Conservation (phyloP, 2,797 vertebrate genomes). For the Eulemur albifrons region DNA sequence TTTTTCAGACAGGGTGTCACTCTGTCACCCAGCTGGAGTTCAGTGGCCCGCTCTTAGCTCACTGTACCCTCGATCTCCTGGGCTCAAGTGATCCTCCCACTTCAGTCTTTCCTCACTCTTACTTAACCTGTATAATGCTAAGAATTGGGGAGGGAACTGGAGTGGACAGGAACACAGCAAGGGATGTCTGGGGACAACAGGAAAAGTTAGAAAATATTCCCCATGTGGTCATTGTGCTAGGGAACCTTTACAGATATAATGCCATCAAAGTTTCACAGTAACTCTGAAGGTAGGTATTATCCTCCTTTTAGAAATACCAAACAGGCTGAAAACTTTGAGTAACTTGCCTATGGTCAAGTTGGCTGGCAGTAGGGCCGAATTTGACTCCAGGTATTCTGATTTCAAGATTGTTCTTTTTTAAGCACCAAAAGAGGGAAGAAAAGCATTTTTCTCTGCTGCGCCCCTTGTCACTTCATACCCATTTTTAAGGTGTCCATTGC, state of each 20-base stretch:
- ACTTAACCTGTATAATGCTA: not conserved
- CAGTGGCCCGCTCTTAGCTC: not conserved
- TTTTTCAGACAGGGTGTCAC: not conserved
- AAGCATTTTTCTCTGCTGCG: not conserved
- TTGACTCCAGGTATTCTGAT: not conserved
- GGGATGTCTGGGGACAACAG: not conserved
- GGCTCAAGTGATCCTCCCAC: not conserved
- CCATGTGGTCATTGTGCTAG: not conserved
- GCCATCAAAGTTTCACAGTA: not conserved
- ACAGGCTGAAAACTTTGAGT: not conserved
- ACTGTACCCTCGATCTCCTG: not conserved
- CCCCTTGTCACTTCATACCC: not conserved
- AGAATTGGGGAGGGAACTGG: not conserved
- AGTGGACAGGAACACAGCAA: not conserved
- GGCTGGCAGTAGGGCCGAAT: not conserved
- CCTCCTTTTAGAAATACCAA: not conserved
- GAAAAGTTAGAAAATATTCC: not conserved
- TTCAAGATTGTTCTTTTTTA: constrained; percentile 20
- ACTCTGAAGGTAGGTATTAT: not conserved
- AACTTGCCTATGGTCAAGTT: not conserved
- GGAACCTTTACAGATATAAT: not conserved
- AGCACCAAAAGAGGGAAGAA: not conserved
- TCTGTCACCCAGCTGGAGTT: not conserved
- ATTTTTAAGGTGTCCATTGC: not conserved
- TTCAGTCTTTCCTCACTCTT: not conserved